phyloP scores from a whole-genome alignment of 1,140 invertebrate species.

The Manduca sexta region DNA sequence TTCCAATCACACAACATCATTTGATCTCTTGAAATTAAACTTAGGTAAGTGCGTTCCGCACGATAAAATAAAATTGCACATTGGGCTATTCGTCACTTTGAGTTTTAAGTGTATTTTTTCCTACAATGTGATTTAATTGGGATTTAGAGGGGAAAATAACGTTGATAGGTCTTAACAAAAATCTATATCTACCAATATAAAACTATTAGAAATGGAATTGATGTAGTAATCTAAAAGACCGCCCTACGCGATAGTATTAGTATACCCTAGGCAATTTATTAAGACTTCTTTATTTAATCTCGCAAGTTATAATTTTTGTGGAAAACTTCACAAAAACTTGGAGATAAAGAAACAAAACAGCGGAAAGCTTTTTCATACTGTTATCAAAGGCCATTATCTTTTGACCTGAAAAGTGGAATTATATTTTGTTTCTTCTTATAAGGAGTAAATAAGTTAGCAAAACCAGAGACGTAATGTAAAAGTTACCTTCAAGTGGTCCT shows the following conservation, averaged over 20 bases:
- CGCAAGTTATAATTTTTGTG: constrained; percentile 66
- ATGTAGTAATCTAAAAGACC: constrained; percentile 20
- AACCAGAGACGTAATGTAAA: constrained; percentile 60
- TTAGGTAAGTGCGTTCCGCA: too few relatives aligned
- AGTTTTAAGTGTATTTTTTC: too few relatives aligned
- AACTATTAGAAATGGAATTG: too few relatives aligned
- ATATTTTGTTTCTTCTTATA: constrained; percentile 63
- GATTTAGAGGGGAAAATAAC: too few relatives aligned
- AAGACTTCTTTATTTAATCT: constrained; percentile 67
- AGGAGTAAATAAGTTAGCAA: constrained; percentile 63
- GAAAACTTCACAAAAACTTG: constrained; percentile 57
- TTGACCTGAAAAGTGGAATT: constrained; percentile 66
- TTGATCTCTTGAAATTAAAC: too few relatives aligned
- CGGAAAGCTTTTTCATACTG: constrained; percentile 65
- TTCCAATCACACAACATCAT: too few relatives aligned
- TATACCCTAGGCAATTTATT: constrained; percentile 59
- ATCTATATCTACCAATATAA: too few relatives aligned
- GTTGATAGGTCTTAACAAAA: too few relatives aligned
- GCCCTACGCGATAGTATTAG: too few relatives aligned
- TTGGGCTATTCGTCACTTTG: too few relatives aligned
- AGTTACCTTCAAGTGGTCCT: constrained; percentile 45
- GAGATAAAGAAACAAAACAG: constrained; percentile 67
- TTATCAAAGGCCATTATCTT: constrained; percentile 70
- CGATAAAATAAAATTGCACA: too few relatives aligned
- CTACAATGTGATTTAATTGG: too few relatives aligned